Conservation (phyloP, 2,113 vertebrate species). For the Rhabdornis inornatus region DNA sequence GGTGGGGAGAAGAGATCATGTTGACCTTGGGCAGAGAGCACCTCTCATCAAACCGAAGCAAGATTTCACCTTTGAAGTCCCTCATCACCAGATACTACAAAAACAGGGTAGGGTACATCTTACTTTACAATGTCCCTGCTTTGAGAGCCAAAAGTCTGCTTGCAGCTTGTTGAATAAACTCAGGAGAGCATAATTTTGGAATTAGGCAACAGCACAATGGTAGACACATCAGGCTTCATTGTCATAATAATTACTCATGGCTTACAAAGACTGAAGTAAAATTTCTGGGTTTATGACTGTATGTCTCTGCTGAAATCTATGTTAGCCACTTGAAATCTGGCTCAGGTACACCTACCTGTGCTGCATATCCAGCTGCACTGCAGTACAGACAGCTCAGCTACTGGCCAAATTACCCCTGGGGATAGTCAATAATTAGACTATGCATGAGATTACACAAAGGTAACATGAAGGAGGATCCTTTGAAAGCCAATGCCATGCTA, state of each 20-base stretch:
- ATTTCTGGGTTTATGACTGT: background rate
- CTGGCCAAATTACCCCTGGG: background rate
- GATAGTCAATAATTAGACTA: constrained; percentile 39
- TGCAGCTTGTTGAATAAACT: background rate
- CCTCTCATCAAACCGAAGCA: background rate
- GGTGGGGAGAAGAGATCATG: background rate
- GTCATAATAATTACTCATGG: background rate
- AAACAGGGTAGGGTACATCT: background rate
- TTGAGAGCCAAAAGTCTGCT: background rate
- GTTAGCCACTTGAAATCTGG: background rate
- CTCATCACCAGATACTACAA: background rate
- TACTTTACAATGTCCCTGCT: background rate
- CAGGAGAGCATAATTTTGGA: background rate
- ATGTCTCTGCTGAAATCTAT: background rate
- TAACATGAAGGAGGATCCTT: background rate
- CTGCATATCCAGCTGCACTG: background rate
- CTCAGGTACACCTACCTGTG: background rate
- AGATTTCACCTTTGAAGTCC: background rate
- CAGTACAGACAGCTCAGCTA: background rate
- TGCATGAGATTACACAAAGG: background rate
- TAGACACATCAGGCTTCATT: background rate
- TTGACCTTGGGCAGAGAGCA: background rate
- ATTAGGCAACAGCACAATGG: background rate
- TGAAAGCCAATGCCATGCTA: background rate
- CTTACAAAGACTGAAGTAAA: background rate